Percentiles rank a stretch among this genome's conserved stretches.
Evolutionary conservation across 1,140 invertebrate species (phyloP).

Genomic region (Monomorium pharaonis): DNA sequence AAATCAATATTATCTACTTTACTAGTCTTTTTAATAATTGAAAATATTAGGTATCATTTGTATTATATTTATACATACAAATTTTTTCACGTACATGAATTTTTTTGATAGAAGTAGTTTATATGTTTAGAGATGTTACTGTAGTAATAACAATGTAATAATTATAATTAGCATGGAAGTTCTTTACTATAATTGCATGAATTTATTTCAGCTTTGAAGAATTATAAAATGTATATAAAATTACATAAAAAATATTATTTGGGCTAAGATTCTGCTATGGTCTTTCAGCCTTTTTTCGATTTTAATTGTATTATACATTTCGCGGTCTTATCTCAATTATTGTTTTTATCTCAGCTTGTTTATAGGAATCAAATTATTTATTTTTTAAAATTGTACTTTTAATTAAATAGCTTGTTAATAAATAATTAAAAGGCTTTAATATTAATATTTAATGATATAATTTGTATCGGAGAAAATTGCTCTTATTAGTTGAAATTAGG

Average conservation of each 20-base stretch:
- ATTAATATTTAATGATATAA: neutral
- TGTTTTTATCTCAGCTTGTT: conserved; percentile 11
- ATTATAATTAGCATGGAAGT: conserved; percentile 9
- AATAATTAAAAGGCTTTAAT: neutral
- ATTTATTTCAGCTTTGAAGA: no score
- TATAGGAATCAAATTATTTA: neutral
- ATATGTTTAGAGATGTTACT: neutral
- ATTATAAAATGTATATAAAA: no score
- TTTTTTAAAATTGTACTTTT: neutral
- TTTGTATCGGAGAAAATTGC: neutral
- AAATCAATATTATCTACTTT: conserved; percentile 10
- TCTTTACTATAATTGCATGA: conserved; percentile 15
- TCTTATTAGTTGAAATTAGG: neutral
- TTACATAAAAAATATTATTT: no score
- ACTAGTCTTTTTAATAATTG: neutral
- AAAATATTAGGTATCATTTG: neutral
- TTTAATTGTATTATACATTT: no score
- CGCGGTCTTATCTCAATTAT: no score
- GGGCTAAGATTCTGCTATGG: no score
- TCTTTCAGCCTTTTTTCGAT: no score
- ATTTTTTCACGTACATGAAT: neutral
- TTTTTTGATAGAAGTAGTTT: neutral
- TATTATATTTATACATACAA: neutral
- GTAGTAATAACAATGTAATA: neutral
- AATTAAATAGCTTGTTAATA: neutral